Base-by-base conservation (phyloP, 1,140 invertebrate genomes). In the Diabrotica undecimpunctata region DNA sequence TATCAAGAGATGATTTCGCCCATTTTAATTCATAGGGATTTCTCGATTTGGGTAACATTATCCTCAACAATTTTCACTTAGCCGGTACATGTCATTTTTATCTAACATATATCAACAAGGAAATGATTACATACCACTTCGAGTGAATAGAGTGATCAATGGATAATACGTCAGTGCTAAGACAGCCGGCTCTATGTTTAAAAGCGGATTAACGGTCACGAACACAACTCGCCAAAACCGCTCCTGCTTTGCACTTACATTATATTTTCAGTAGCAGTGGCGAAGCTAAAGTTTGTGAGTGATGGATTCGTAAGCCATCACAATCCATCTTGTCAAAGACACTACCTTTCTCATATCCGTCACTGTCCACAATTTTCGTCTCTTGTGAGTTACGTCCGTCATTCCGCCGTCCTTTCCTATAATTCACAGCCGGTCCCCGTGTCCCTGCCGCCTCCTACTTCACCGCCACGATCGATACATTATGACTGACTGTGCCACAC, bases 311-410 rank as follows among this genome's bases (percentile, higher is more conserved):
- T 37, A 41, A 54, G 54, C 53, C 60, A 52, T 58, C 41, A 38
- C 52, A 39, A 63, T 63, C 54, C 61, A 38, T 63, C 61, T 63
- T 63, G 61, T 56, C 61, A 63, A 56, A 56, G 36, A 54, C 61
- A 63, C 61, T 63, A 63, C 61, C 61, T 63, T 63, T 51, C 61
- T 63, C 61, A 63, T 63, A 63, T 63, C 61, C 53, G 61, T 63
- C 61, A 63, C 52, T 63, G 61, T 63, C 61, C 53, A 38, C 54
- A 51, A 56, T 63, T 63, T 56, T 39, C 61, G 61, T 63, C 54
- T 63, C 61, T 12, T 41, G 53, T 63, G 61, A 54, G 46, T 55
- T 56, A 54, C 54, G 61, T 56, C 61, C 61, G 46, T 63, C 61
- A 63, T 55, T 56, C 53, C 11, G 60, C 14, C 60, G 12, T 61